These are phyloP conservation scores for Pipistrellus pygmaeus DNA, from an alignment of 2,797 vertebrate genomes.

Conservation along the genomic window DNA sequence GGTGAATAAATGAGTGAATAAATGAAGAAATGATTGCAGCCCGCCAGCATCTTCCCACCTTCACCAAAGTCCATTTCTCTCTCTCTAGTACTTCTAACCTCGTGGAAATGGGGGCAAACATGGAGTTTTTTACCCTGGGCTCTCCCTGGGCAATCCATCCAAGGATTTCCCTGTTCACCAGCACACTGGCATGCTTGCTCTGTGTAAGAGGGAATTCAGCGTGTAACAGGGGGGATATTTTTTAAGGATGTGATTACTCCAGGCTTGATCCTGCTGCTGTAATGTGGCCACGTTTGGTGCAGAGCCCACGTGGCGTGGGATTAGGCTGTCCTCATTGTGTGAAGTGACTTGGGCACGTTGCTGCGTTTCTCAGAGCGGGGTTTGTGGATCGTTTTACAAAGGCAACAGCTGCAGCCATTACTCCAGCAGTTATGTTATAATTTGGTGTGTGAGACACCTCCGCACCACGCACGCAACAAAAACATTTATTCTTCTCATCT, in stretches of 20 bases:
- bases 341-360: slow-evolving; percentile 85
- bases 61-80: slow-evolving; percentile 52
- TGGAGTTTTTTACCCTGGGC: slow-evolving; percentile 61
- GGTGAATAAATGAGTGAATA: background rate
- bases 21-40: background rate
- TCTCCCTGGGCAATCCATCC: slow-evolving; percentile 72
- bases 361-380: slow-evolving; percentile 85
- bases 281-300: slow-evolving; percentile 84
- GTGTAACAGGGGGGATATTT: slow-evolving; percentile 83
- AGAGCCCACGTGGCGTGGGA: slow-evolving; percentile 80
- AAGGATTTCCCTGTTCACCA: slow-evolving; percentile 73
- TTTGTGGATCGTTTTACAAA: slow-evolving; percentile 87
- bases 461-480: slow-evolving; percentile 74
- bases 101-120: slow-evolving; percentile 60
- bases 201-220: slow-evolving; percentile 86
- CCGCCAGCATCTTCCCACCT: background rate
- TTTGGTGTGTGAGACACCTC: slow-evolving; percentile 86
- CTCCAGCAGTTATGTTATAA: slow-evolving; percentile 86
- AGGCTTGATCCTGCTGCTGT: slow-evolving; percentile 84
- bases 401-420: slow-evolving; percentile 87
- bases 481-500: slow-evolving; percentile 87
- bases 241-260: slow-evolving; percentile 87
- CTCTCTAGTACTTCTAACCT: slow-evolving; percentile 72
- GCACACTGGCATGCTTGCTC: slow-evolving; percentile 84
- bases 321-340: slow-evolving; percentile 83